Conservation (phyloP, 2,113 vertebrate genomes). For the Cisticola juncidis region DNA sequence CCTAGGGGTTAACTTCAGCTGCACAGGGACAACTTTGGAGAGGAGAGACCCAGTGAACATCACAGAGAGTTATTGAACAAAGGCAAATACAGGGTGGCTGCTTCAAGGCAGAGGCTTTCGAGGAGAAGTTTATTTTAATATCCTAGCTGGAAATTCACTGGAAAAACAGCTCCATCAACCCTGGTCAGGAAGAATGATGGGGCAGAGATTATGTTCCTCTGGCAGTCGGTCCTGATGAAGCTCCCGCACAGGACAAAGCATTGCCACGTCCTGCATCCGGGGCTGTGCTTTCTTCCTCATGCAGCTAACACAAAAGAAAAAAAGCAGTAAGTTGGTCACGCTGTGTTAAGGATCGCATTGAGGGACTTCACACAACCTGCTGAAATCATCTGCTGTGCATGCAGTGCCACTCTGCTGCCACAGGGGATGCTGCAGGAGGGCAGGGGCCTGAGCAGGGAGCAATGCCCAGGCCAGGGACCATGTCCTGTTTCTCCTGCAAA, state of each 20-base stretch:
- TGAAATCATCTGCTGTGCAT: rapidly evolving
- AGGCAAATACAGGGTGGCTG: background rate
- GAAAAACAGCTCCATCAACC: background rate
- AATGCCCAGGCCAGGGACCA: background rate
- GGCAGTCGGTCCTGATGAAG: background rate
- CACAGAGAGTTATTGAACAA: background rate
- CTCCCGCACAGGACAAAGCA: rapidly evolving
- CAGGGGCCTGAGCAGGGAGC: background rate
- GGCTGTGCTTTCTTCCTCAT: background rate
- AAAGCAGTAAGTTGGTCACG: background rate
- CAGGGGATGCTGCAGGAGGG: background rate
- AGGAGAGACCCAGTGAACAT: background rate
- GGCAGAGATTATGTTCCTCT: background rate
- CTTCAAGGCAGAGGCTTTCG: background rate
- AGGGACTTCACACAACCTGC: background rate
- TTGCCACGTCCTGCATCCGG: rapidly evolving
- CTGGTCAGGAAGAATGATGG: background rate
- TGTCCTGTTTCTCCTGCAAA: background rate
- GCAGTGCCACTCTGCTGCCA: background rate
- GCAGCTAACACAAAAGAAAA: background rate
- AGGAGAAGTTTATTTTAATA: background rate
- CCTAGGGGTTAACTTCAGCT: background rate
- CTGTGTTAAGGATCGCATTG: background rate
- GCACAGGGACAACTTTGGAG: background rate
- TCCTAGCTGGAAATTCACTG: constrained; percentile 6